Conservation (phyloP, 2,888 invertebrate species). For the Ctena decussata region DNA sequence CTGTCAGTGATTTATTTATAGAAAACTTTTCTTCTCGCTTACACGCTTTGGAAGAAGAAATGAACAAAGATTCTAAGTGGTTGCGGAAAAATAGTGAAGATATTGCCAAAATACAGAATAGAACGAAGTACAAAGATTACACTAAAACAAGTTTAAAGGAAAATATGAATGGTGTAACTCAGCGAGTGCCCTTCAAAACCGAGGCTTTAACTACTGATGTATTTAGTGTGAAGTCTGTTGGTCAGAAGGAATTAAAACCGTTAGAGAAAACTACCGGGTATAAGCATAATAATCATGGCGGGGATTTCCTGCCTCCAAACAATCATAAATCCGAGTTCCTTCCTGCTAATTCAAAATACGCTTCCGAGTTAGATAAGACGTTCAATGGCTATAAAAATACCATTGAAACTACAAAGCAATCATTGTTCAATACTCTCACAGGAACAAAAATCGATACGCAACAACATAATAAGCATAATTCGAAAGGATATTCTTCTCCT, state of each 20-base stretch:
- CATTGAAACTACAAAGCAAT: conserved; percentile 67
- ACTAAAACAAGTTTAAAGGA: conserved; percentile 38
- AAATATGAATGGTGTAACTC: conserved; percentile 22
- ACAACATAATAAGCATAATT: conserved; percentile 43
- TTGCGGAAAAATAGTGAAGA: conserved; percentile 61
- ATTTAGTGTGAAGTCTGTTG: conserved; percentile 69
- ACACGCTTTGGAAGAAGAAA: conserved; percentile 74
- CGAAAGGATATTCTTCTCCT: conserved; percentile 64
- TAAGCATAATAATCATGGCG: conserved; percentile 10
- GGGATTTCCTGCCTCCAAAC: conserved; percentile 20
- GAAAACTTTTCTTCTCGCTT: conserved; percentile 76
- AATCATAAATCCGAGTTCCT: conserved; percentile 2
- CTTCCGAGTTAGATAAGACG: conserved; percentile 66
- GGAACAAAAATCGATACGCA: conserved; percentile 67
- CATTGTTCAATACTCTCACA: conserved; percentile 67
- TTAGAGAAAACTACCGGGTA: conserved; percentile 61
- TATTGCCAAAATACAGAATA: conserved; percentile 37
- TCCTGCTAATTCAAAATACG: conserved; percentile 28
- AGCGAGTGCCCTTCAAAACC: conserved; percentile 55
- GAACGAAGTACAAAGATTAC: conserved; percentile 39
- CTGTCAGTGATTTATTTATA: conserved; percentile 78
- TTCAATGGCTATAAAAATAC: conserved; percentile 63
- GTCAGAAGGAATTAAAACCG: conserved; percentile 64
- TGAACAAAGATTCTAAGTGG: conserved; percentile 70
- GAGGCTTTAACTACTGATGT: conserved; percentile 68